phyloP scores from a whole-genome alignment of 2,888 invertebrate genomes.

The Ophion obscuratus region DNA sequence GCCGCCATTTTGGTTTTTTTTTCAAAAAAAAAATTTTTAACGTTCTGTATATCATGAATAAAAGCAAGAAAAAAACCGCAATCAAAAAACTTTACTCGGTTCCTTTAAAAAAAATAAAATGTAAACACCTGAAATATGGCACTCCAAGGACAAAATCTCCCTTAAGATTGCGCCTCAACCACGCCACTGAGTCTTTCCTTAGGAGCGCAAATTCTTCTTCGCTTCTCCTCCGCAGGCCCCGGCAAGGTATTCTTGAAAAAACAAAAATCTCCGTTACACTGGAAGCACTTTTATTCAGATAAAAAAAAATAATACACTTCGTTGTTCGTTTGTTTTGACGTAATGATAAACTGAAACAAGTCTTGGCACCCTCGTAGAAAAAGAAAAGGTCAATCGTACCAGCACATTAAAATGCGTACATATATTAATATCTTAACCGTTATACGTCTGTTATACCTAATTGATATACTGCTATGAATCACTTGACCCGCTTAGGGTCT shows the following conservation, averaged over 20 bases:
- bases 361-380: neutral
- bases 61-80: too few species aligned
- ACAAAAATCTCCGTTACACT: neutral
- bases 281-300: conserved; percentile 24
- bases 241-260: neutral
- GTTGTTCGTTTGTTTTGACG: neutral
- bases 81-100: too few species aligned
- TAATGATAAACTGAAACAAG: conserved; percentile 23
- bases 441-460: neutral
- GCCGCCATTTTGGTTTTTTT: too few species aligned
- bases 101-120: too few species aligned
- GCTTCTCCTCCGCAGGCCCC: neutral
- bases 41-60: too few species aligned
- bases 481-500: neutral
- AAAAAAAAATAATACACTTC: conserved; percentile 39
- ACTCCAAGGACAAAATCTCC: too few species aligned
- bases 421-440: conserved; percentile 1
- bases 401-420: conserved; percentile 27
- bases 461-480: conserved; percentile 23
- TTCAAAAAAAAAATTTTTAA: too few species aligned
- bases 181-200: too few species aligned
- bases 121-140: too few species aligned
- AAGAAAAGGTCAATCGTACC: conserved; percentile 15
- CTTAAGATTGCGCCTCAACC: too few species aligned
- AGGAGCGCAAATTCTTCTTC: neutral